A percentile compares a stretch with the other conserved stretches of the same genome.
These are phyloP conservation scores for Palaemon carinicauda DNA, from an alignment of 1,140 invertebrate species.

Conservation along the genomic window DNA sequence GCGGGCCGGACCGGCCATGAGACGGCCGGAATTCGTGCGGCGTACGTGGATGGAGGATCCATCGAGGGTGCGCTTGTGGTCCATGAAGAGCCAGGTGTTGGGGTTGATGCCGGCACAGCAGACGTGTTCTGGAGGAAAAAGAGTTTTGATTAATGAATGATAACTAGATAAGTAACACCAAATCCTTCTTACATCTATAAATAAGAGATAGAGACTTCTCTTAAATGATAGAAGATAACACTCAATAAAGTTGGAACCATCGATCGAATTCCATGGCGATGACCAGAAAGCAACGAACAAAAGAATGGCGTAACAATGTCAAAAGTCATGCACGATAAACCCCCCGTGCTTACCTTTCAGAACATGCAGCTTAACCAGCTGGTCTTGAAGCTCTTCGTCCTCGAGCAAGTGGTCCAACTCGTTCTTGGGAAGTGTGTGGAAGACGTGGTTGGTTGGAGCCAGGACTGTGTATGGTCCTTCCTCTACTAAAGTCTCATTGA, in stretches of 20 bases:
- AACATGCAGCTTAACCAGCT: conserved; percentile 68
- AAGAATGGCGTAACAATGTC: too few species aligned
- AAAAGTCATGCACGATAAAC: too few species aligned
- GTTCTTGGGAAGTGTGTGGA: conserved; percentile 64
- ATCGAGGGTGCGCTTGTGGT: conserved; percentile 66
- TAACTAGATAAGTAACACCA: too few species aligned
- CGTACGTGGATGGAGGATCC: conserved; percentile 65
- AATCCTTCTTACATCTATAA: too few species aligned
- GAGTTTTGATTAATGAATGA: too few species aligned
- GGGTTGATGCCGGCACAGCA: conserved; percentile 71
- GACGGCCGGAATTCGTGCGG: conserved; percentile 66
- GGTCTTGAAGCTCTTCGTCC: conserved; percentile 65
- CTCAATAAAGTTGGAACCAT: too few species aligned
- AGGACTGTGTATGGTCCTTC: conserved; percentile 66
- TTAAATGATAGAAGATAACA: too few species aligned
- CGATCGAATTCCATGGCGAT: too few species aligned
- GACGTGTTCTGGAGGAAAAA: conserved; percentile 67
- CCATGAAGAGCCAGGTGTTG: conserved; percentile 69
- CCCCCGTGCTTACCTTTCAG: conserved; percentile 65
- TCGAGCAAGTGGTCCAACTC: conserved; percentile 65
- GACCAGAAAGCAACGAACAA: too few species aligned
- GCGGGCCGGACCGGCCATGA: conserved; percentile 69
- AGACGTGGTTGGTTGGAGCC: conserved; percentile 66
- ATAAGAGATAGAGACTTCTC: too few species aligned
- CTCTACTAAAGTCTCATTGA: conserved; percentile 66